A percentile compares a stretch with the other conserved stretches of the same genome.
Conservation (phyloP, 2,888 invertebrate genomes). For the Cyclophora punctaria region DNA sequence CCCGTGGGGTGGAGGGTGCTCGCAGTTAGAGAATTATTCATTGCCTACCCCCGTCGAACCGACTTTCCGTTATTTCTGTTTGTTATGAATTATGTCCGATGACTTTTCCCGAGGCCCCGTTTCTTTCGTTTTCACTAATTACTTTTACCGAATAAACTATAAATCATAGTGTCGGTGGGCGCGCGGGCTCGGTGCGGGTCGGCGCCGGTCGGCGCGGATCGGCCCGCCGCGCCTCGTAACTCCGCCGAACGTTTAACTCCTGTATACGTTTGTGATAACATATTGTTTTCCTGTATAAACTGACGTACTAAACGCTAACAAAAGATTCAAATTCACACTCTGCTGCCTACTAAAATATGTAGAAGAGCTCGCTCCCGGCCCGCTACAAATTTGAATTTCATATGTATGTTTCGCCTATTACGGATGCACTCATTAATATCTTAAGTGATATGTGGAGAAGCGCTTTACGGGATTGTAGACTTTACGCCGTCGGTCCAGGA, state of each 20-base stretch:
- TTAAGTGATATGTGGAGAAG: conserved; percentile 67
- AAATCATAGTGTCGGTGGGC: conserved; percentile 43
- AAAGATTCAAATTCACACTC: conserved; percentile 75
- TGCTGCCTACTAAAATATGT: conserved; percentile 74
- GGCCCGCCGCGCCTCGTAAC: background rate
- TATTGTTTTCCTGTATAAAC: conserved; percentile 51
- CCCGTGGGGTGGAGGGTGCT: conserved; percentile 57
- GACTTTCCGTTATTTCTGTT: conserved; percentile 73
- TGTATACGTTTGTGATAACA: conserved; percentile 40
- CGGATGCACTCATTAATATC: conserved; percentile 75
- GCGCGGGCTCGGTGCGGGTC: conserved; percentile 10
- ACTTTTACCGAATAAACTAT: conserved; percentile 65
- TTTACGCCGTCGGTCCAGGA: conserved; percentile 26
- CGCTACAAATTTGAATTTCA: conserved; percentile 75
- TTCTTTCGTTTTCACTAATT: conserved; percentile 71
- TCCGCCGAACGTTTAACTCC: conserved; percentile 11
- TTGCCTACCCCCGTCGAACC: conserved; percentile 72
- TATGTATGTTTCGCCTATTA: conserved; percentile 74
- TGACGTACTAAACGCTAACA: conserved; percentile 67
- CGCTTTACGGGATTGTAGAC: conserved; percentile 39
- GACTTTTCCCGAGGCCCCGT: conserved; percentile 65
- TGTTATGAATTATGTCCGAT: conserved; percentile 74
- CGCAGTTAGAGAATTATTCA: conserved; percentile 75
- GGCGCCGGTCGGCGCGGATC: conserved; percentile 5
- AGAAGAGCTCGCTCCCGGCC: conserved; percentile 67